Evolutionary conservation across 2,888 invertebrate genomes (phyloP), one percentile per base, ranked within the genome.

Genomic region (Xanthia togata): DNA sequence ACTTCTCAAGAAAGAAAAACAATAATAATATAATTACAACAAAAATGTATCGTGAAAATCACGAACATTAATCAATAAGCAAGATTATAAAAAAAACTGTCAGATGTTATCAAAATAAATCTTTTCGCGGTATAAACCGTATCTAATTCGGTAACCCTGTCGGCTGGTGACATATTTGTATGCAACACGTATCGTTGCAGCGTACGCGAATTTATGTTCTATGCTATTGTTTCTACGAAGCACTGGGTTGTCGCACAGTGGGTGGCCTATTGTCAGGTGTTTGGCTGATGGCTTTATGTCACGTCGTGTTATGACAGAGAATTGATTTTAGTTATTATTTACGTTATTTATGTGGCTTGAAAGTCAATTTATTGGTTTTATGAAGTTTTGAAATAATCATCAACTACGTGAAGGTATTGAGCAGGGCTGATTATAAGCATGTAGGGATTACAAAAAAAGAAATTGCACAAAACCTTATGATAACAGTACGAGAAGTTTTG

Each of bases 161-260:
- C 62, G 75, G 64, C 53, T 53, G 76, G 77, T 78, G 81, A 86
- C 81, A 84, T 86, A 93, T 94, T 93, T 90, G 92, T 93, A 93
- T 93, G 93, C 94, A 91, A 81, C 77, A 85, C 84, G 89, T 86
- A 82, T 83, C 86, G 87, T 81, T 81, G 90, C 87, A 83, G 68
- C 83, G 87, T 90, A 87, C 84, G 91, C 91, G 89, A 92, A 93
- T 93, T 92, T 92, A 92, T 93, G 92, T 92, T 91, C 90, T 86
- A 87, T 86, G 87, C 90, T 89, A 91, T 91, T 91, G 90, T 91
- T 94, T 95, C 94, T 92, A 85, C 91, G 94, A 94, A 95, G 84
- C 82, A 83, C 70, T 83, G 86, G 68, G 83, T 91, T 78, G 50
- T 41, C 92, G 41, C 89, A 35, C 68, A 81, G 86, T 95, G 95